Evolutionary conservation across 2,797 vertebrate genomes (phyloP).

Genomic region (Danio aesculapii): DNA sequence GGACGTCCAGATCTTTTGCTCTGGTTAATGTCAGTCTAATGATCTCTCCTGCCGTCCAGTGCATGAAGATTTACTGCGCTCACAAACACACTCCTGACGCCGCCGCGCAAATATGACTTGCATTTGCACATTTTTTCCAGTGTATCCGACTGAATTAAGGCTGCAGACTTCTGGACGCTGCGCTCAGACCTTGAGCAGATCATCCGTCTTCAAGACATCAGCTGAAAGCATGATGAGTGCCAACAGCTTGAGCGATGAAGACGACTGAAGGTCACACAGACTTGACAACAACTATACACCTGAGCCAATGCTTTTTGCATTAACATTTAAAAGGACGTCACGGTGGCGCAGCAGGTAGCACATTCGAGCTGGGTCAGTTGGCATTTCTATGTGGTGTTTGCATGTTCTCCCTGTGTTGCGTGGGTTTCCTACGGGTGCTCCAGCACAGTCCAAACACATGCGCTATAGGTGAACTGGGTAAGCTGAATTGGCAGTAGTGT

Average conservation of each 20-base stretch:
- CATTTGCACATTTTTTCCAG: slow-evolving; percentile 69
- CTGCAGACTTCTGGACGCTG: slow-evolving; percentile 69
- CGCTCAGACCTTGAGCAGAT: slow-evolving; percentile 34
- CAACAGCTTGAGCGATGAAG: slow-evolving; percentile 12
- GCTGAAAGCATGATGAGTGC: slow-evolving; percentile 29
- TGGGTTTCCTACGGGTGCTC: too few relatives aligned
- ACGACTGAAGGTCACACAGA: too few relatives aligned
- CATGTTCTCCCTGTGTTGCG: too few relatives aligned
- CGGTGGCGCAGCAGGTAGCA: too few relatives aligned
- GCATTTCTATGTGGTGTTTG: too few relatives aligned
- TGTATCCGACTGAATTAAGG: slow-evolving; percentile 72
- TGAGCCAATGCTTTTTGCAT: too few relatives aligned
- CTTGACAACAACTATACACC: too few relatives aligned
- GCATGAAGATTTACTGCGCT: slow-evolving; percentile 64
- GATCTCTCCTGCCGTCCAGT: slow-evolving; percentile 55
- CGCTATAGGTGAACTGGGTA: too few relatives aligned
- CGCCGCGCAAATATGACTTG: slow-evolving; percentile 60
- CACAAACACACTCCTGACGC: slow-evolving; percentile 52
- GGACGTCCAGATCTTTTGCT: slow-evolving; percentile 35
- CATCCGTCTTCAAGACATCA: slow-evolving; percentile 42
- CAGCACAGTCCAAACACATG: too few relatives aligned
- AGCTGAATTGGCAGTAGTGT: too few relatives aligned
- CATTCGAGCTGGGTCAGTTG: too few relatives aligned
- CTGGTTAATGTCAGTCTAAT: slow-evolving; percentile 73
- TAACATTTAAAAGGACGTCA: too few relatives aligned